Percentiles rank a stretch among this genome's conserved stretches.
phyloP scores from a whole-genome alignment of 2,113 vertebrate genomes.

The Pygoscelis antarcticus region DNA sequence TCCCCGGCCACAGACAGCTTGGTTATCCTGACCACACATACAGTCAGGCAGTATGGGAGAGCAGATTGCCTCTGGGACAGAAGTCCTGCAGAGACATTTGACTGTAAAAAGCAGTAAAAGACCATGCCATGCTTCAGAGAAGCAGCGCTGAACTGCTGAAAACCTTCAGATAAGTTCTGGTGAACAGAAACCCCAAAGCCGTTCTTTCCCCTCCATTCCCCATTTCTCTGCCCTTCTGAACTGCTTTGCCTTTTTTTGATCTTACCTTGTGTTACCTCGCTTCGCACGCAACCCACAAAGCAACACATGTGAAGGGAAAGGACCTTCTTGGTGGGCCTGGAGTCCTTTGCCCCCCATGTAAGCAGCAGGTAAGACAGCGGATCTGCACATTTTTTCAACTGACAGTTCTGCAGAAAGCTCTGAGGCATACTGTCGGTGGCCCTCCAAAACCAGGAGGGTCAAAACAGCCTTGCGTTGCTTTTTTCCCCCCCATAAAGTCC shows the following conservation, averaged over 20 bases:
- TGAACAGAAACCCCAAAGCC: neutral
- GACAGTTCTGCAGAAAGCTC: neutral
- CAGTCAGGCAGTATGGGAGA: neutral
- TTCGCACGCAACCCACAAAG: neutral
- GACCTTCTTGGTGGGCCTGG: neutral
- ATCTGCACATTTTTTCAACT: neutral
- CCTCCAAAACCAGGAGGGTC: neutral
- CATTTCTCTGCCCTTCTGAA: neutral
- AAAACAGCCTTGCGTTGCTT: neutral
- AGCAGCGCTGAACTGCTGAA: neutral
- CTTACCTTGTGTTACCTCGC: neutral
- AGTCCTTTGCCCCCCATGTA: neutral
- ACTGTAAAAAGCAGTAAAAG: neutral
- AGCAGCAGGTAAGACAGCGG: neutral
- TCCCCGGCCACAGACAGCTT: neutral
- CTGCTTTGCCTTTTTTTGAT: neutral
- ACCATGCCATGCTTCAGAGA: neutral
- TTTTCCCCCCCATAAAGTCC: neutral
- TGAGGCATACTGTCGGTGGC: neutral
- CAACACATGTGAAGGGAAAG: neutral
- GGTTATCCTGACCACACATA: neutral
- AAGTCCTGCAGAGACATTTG: neutral
- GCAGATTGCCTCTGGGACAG: neutral
- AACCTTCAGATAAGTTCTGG: neutral
- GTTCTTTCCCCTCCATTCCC: accelerated